Percentiles rank a stretch among this genome's conserved stretches.
Evolutionary conservation across 2,888 invertebrate genomes (phyloP).

Genomic region (Drosophila engyochracea): DNA sequence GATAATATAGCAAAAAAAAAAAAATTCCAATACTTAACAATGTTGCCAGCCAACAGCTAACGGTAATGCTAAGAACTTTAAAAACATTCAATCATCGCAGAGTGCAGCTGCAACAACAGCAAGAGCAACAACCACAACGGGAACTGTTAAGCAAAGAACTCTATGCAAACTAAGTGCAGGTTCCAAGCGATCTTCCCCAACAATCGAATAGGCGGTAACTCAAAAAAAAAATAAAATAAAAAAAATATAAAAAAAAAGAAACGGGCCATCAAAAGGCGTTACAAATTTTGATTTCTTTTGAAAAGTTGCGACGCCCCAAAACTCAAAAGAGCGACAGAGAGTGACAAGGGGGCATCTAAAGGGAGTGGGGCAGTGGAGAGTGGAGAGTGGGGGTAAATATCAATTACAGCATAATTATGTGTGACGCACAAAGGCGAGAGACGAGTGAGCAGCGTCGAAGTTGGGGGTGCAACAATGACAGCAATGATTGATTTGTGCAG

Average conservation of each 20-base stretch:
- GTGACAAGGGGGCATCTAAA: conserved; percentile 22
- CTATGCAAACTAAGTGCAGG: conserved; percentile 78
- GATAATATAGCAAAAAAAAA: conserved; percentile 48
- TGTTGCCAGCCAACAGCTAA: conserved; percentile 31
- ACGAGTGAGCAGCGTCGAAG: conserved; percentile 7
- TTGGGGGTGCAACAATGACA: conserved; percentile 58
- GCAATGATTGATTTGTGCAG: conserved; percentile 74
- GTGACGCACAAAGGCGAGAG: conserved; percentile 63
- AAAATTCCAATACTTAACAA: conserved; percentile 28
- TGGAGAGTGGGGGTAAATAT: conserved; percentile 64
- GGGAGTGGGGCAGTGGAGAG: not conserved
- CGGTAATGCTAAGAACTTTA: conserved; percentile 54
- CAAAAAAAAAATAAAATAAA: conserved; percentile 9
- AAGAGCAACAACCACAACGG: conserved; percentile 5
- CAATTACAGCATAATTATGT: conserved; percentile 82
- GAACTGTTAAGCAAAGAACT: conserved; percentile 39
- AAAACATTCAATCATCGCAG: conserved; percentile 61
- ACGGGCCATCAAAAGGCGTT: conserved; percentile 74
- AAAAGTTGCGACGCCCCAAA: conserved; percentile 70
- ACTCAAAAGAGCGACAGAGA: conserved; percentile 19
- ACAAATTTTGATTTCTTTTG: conserved; percentile 81
- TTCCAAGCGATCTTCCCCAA: conserved; percentile 42
- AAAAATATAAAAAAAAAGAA: conserved; percentile 39
- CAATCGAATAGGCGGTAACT: conserved; percentile 51
- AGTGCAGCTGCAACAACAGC: conserved; percentile 36